Evolutionary conservation across 2,797 vertebrate genomes (phyloP), one percentile per base, ranked within the genome.

Genomic region (Myotis pilosus): DNA sequence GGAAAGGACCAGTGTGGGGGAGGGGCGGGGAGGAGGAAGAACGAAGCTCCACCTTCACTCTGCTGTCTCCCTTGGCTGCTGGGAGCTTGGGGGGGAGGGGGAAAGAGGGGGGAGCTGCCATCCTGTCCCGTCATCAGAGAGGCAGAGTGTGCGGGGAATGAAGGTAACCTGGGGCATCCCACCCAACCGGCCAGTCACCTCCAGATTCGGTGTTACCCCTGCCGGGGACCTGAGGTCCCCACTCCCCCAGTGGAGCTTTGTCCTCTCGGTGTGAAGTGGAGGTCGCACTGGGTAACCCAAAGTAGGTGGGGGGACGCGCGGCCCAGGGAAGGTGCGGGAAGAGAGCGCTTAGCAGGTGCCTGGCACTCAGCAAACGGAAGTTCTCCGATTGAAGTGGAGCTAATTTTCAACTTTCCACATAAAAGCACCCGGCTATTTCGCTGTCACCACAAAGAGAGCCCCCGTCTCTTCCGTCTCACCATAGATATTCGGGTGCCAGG

Each of bases 401-500:
- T 55, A 13, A 41, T 75, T 69, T 86, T 36, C 11, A 60, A 30
- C 62, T 78, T 75, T 51, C 62, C 15, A 15, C 22, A 19, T 16
- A 53, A 94, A 87, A 76, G 33, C 51, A 44, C 66, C 17, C 19
- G 17, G 47, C 51, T 60, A 11, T 53, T 60, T 75, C 33, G 30
- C 19, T 8, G 33, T 47, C 57, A 71, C n/a, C 62, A 47, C 12
- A 10, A n/a, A 41, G 38, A 49, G 57, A 55, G 12, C 6, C 19
- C 8, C 30, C 6, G 38, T 36, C 57, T 11, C 15, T 20, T 30
- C 38, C 57, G 3, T 62, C 68, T 98, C 98, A 99, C 99, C 99
- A 0, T 97, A 96, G 97, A 99, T 98, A 25, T 98, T 98, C 10
- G 99, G 99, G 88, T 99, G 99, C 99, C 99, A 99, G 33, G 97